These are phyloP conservation scores for Erynnis tages DNA, from an alignment of 2,888 invertebrate genomes.

Conservation along the genomic window DNA sequence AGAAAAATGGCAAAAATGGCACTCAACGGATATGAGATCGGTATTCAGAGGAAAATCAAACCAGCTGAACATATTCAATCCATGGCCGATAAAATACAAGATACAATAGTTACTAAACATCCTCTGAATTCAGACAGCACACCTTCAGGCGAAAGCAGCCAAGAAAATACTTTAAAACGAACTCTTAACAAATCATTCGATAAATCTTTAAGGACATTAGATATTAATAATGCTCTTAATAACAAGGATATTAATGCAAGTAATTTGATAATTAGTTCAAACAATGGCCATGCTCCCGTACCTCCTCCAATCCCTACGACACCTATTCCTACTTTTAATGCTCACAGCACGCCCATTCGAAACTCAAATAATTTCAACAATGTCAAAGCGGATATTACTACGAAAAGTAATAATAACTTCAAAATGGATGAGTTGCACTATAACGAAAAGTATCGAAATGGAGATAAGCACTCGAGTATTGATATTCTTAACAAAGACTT, in stretches of 20 bases:
- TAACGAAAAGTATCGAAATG: conserved; percentile 49
- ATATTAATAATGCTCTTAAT: conserved; percentile 41
- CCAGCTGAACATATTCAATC: conserved; percentile 77
- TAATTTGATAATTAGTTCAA: conserved; percentile 27
- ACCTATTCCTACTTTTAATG: conserved; percentile 63
- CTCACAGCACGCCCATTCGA: conserved; percentile 51
- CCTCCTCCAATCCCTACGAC: conserved; percentile 69
- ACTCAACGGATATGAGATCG: conserved; percentile 76
- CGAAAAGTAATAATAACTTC: conserved; percentile 45
- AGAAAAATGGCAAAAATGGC: conserved; percentile 80
- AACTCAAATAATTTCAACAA: conserved; percentile 33
- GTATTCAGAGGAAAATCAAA: conserved; percentile 77
- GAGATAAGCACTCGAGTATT: conserved; percentile 51
- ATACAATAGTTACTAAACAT: conserved; percentile 77
- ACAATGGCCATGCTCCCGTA: conserved; percentile 49
- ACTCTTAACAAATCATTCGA: conserved; percentile 57
- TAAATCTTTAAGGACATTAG: conserved; percentile 54
- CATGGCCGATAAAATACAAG: conserved; percentile 78
- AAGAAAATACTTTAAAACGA: conserved; percentile 54
- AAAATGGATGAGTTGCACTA: conserved; percentile 25
- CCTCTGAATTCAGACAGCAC: conserved; percentile 66
- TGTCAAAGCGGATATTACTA: conserved; percentile 42
- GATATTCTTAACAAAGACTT: conserved; percentile 53
- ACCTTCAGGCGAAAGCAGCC: conserved; percentile 58
- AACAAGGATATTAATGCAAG: conserved; percentile 23